These are phyloP conservation scores for Thyatira batis DNA, from an alignment of 2,888 invertebrate species.

Conservation along the genomic window DNA sequence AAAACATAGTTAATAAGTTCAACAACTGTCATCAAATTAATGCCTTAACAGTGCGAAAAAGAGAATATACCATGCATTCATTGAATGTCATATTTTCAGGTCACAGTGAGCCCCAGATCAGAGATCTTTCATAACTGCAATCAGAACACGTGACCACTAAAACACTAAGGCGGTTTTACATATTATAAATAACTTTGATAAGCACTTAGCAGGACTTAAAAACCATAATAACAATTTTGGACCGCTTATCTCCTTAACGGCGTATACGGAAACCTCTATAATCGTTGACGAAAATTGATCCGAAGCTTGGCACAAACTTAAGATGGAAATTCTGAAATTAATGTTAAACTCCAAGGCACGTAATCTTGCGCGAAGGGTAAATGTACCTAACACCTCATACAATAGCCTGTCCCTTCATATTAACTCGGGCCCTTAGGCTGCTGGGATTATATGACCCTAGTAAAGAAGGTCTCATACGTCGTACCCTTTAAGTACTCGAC, in stretches of 20 bases:
- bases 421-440: conserved; percentile 55
- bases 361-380: conserved; percentile 64
- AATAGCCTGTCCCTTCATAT: conserved; percentile 71
- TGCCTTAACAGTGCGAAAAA: conserved; percentile 36
- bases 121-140: too few species aligned
- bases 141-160: too few species aligned
- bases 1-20: conserved; percentile 24
- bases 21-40: conserved; percentile 33
- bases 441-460: conserved; percentile 55
- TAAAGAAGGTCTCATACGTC: conserved; percentile 38
- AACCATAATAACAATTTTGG: conserved; percentile 8
- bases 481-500: conserved; percentile 46
- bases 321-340: conserved; percentile 64
- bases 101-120: conserved; percentile 53
- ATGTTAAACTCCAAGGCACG: conserved; percentile 58
- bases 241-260: conserved; percentile 21
- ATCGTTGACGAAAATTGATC: conserved; percentile 37
- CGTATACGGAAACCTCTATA: conserved; percentile 13
- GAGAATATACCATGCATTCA: conserved; percentile 46
- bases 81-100: conserved; percentile 58
- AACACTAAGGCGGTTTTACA: too few species aligned
- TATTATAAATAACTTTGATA: not conserved
- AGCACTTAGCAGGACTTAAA: not conserved
- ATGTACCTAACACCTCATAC: conserved; percentile 67
- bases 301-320: conserved; percentile 30